Evolutionary conservation across 2,113 vertebrate genomes (phyloP).

Genomic region (Dasyurus viverrinus): DNA sequence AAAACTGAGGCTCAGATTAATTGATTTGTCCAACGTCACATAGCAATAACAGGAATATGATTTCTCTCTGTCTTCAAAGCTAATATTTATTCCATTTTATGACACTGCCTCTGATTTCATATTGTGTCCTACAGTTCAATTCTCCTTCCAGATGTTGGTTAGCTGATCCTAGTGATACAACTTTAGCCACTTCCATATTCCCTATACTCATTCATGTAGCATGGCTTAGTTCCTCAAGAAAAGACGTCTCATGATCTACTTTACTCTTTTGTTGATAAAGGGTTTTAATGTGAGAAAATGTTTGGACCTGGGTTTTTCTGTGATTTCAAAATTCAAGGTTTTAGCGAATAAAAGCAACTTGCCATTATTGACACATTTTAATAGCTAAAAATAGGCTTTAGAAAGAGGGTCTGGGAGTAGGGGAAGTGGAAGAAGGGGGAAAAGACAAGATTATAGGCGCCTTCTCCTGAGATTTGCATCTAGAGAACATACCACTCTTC

Average conservation of each 20-base stretch:
- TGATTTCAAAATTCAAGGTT: slow-evolving; percentile 33
- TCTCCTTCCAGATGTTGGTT: slow-evolving; percentile 32
- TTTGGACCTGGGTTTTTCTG: background rate
- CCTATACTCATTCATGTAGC: slow-evolving; percentile 1
- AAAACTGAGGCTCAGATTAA: background rate
- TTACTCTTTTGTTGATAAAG: background rate
- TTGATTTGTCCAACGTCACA: background rate
- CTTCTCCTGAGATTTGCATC: slow-evolving; percentile 74
- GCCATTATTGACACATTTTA: background rate
- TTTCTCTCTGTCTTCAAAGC: background rate
- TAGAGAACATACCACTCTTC: slow-evolving; percentile 74
- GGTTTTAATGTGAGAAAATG: background rate
- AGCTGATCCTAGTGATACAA: background rate
- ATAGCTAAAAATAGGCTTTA: slow-evolving; percentile 4
- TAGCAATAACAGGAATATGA: background rate
- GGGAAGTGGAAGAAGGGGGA: background rate
- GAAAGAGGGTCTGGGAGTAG: slow-evolving; percentile 23
- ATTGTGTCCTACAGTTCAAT: background rate
- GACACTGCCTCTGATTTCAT: background rate
- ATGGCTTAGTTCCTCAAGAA: background rate
- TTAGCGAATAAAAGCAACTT: slow-evolving; percentile 4
- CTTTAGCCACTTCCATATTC: background rate
- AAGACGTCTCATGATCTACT: background rate
- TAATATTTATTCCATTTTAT: background rate
- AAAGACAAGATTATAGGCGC: slow-evolving; percentile 18